These are phyloP conservation scores for Ciona savignyi DNA, from an alignment of 23 tunicate species.

Conservation along the genomic window DNA sequence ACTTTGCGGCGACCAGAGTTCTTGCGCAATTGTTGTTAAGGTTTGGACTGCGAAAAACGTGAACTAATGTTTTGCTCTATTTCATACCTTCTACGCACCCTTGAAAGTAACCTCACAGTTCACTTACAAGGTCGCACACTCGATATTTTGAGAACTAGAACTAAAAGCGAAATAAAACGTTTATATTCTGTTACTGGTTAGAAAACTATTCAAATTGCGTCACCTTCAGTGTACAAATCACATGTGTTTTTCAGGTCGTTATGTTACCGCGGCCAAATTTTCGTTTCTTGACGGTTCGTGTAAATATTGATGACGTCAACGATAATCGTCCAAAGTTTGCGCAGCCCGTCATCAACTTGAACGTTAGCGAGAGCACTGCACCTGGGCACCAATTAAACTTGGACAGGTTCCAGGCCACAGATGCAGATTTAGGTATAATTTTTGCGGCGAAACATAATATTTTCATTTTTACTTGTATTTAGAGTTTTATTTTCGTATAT, in stretches of 20 bases:
- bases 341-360: constrained; percentile 18
- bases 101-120: too few species aligned
- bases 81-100: neutral
- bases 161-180: too few species aligned
- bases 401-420: constrained; percentile 37
- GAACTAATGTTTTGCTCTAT: too few species aligned
- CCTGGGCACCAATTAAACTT: constrained; percentile 13
- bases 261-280: constrained; percentile 15
- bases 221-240: too few species aligned
- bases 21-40: constrained; percentile 27
- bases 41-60: too few species aligned
- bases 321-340: constrained; percentile 38
- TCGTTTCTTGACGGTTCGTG: constrained; percentile 11
- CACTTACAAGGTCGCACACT: too few species aligned
- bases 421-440: constrained; percentile 31
- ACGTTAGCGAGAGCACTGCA: constrained; percentile 23
- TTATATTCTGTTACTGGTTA: too few species aligned
- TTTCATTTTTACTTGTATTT: too few species aligned
- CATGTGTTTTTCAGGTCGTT: constrained; percentile 3
- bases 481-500: too few species aligned
- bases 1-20: constrained; percentile 18
- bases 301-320: constrained; percentile 38
- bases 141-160: too few species aligned
- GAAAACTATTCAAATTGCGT: too few species aligned
- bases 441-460: too few species aligned